These are phyloP conservation scores for Watsonalla binaria DNA, from an alignment of 2,888 invertebrate species.

Conservation along the genomic window DNA sequence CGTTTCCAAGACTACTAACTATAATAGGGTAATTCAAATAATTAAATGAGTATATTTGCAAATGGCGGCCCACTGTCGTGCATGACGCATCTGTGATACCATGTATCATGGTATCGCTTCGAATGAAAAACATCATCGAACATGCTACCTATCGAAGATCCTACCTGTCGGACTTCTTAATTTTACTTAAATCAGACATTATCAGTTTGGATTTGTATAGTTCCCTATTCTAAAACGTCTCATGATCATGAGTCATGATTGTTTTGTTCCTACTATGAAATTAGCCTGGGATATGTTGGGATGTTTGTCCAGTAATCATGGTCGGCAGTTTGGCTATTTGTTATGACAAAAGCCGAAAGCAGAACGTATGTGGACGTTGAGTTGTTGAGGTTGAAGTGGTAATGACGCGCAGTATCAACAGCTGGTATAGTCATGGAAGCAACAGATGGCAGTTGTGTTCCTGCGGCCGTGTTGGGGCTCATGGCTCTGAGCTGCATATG, in stretches of 20 bases:
- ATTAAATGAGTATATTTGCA: constrained; percentile 60
- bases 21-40: constrained; percentile 82
- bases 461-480: neutral
- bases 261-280: too few relatives aligned
- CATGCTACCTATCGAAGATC: neutral
- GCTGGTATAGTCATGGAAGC: neutral
- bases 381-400: neutral
- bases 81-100: constrained; percentile 49
- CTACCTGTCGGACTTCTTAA: too few relatives aligned
- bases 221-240: too few relatives aligned
- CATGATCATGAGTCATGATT: too few relatives aligned
- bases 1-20: constrained; percentile 80
- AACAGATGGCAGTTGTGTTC: neutral
- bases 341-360: too few relatives aligned
- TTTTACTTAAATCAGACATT: too few relatives aligned
- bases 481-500: neutral
- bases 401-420: neutral
- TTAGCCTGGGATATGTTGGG: too few relatives aligned
- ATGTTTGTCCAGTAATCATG: too few relatives aligned
- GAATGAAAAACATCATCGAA: neutral
- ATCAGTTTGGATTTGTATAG: too few relatives aligned
- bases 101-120: too few relatives aligned
- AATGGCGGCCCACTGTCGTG: constrained; percentile 68
- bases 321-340: too few relatives aligned
- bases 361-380: too few relatives aligned